phyloP scores from a whole-genome alignment of 2,797 vertebrate species.

The Gymnoscopelus microlampas region DNA sequence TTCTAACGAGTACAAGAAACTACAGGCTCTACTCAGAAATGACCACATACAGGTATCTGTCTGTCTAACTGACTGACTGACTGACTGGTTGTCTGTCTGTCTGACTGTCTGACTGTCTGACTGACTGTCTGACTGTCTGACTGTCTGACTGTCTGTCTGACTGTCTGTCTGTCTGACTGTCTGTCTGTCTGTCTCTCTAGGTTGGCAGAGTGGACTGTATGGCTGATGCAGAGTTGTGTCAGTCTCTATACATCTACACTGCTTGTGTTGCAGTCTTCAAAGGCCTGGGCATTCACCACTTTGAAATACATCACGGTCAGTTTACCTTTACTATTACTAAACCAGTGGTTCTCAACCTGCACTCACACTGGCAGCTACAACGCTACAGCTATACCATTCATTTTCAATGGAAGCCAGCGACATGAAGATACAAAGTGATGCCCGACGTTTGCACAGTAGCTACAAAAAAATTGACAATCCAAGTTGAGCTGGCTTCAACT shows the following conservation, averaged over 20 bases:
- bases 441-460: no score
- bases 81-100: background rate
- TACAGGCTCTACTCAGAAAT: conserved; percentile 85
- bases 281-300: conserved; percentile 91
- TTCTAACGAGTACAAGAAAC: conserved; percentile 91
- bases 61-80: background rate
- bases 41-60: conserved; percentile 90
- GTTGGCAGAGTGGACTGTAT: conserved; percentile 91
- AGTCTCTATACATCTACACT: conserved; percentile 89
- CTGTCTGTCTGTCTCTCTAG: conserved; percentile 68
- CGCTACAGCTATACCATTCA: no score
- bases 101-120: conserved; percentile 40
- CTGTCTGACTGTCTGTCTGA: conserved; percentile 1
- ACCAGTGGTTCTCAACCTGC: no score
- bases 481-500: no score
- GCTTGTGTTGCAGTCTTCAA: conserved; percentile 93
- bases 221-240: conserved; percentile 83
- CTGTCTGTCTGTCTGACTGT: background rate
- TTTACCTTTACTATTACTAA: background rate
- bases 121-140: background rate
- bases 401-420: no score
- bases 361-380: no score
- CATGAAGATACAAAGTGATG: no score
- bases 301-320: conserved; percentile 97
- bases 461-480: no score